Conservation (phyloP, 2,888 invertebrate species). For the Drosophila koepferae region DNA sequence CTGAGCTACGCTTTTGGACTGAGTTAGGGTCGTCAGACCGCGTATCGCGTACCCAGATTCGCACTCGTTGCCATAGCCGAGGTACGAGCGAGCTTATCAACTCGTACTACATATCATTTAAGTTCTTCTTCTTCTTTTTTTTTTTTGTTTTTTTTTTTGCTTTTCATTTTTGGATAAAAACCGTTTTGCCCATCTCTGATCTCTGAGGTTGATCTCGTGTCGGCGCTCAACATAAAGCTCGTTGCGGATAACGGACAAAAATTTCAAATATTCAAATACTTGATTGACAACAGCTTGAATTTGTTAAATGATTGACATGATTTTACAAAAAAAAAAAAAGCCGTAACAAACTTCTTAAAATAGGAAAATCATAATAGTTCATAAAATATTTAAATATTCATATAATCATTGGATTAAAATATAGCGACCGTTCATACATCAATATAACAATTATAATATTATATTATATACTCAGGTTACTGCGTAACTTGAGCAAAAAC, state of each 20-base stretch:
- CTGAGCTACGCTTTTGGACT: conserved; percentile 58
- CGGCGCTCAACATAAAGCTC: conserved; percentile 35
- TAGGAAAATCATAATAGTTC: too few relatives aligned
- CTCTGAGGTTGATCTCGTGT: conserved; percentile 19
- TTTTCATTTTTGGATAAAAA: conserved; percentile 37
- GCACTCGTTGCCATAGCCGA: conserved; percentile 30
- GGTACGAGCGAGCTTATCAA: conserved; percentile 54
- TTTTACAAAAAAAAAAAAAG: too few relatives aligned
- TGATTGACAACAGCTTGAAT: too few relatives aligned
- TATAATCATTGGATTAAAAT: too few relatives aligned
- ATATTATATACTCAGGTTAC: background rate
- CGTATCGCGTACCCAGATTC: conserved; percentile 37
- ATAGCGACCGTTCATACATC: background rate
- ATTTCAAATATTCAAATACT: conserved; percentile 2
- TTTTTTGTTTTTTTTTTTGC: background rate
- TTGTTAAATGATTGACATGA: background rate
- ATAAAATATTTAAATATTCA: too few relatives aligned
- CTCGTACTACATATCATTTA: conserved; percentile 16
- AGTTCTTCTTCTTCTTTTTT: conserved; percentile 1
- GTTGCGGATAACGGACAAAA: conserved; percentile 27
- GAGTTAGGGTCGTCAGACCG: conserved; percentile 55
- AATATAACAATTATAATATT: background rate
- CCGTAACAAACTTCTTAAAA: too few relatives aligned
- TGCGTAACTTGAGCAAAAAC: background rate
- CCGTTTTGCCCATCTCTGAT: conserved; percentile 15